Evolutionary conservation across 2,113 vertebrate species (phyloP), one percentile per base, ranked within the genome.

Genomic region (Pampusana beccarii): DNA sequence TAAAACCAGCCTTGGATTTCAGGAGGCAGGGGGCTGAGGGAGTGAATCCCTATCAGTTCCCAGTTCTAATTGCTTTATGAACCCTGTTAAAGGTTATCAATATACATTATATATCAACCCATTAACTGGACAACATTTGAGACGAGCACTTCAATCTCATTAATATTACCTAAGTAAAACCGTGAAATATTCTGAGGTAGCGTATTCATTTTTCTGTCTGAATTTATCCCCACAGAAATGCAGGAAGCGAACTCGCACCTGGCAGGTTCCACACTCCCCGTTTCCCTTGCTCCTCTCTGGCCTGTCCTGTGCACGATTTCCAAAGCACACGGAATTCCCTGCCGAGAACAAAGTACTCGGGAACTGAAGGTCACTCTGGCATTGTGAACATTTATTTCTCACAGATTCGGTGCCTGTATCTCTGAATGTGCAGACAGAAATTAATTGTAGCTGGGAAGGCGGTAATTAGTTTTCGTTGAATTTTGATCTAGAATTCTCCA

Each of bases 401-500:
- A 67, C 53, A 90, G 66, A 16, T 48, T 64, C 33, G 4, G 61
- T 44, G 26, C 46, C 67, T 31, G 14, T 53, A 58, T 64, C 50
- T 83, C 80, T 69, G 57, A 83, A 60, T 11, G 51, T 33, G 36
- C 46, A 83, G 66, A 57, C 34, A 53, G 31, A 73, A 78, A 89
- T 80, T 73, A 71, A 73, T 34, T 78, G 51, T 33, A 92, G 36
- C 16, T 95, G 62, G 54, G 57, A 82, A 88, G 46, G 67, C 51
- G 73, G 62, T 36, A 61, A 86, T 92, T 88, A 90, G 31, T 65
- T 93, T 89, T 81, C 80, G 82, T 81, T 86, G 54, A 61, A 78
- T 94, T 92, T 83, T 86, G 40, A 73, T 82, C 64, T 65, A 50
- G 46, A 77, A 70, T 38, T 56, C 44, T 74, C 53, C 4, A 4